Evolutionary conservation across 2,888 invertebrate species (phyloP), one percentile per base, ranked within the genome.

Genomic region (Caenorhabditis becei): DNA sequence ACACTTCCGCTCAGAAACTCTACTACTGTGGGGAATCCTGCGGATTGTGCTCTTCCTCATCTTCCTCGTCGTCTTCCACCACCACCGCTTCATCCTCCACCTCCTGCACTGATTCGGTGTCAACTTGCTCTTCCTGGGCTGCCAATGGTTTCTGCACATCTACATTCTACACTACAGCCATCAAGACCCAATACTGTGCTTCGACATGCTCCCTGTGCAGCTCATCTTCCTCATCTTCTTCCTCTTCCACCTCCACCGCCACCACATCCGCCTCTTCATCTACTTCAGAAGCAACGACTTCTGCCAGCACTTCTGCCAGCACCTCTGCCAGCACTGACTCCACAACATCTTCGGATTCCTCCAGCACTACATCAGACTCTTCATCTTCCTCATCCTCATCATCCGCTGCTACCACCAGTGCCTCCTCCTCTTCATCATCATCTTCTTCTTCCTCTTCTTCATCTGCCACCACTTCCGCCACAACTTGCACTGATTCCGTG

Each of bases 111-210:
- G 63, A 63, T 23, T n/a, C 54, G 0, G 24, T 37, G 1, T 54
- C 74, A 5, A 65, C 32, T 14, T 74, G 74, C 24, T 20, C 65
- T 5, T 32, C 32, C 5, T 74, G 72, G 72, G 49, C 49, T 23
- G 37, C 32, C 10, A 74, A 74, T 24, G 75, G 75, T 4, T 75
- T 75, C 54, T 75, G 75, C 37, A 61, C 66, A 0, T 75, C 75
- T 20, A 62, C 61, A 20, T 67, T 67, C 47, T 67, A 75, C 54
- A 75, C 75, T 0, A 67, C 75, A 1, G 75, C 75, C 7, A 61
- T 54, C 23, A 75, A 75, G 32, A 75, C 66, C 2, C 59, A 59
- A 23, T 75, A 75, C 24, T 75, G 75, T 44, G 75, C 58, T 5
- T 47, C 75, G 0, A 58, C 75, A 0, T 75, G 75, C 23, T 51